Conservation (phyloP, 1,140 invertebrate species). For the Rhyacophila brunnea region DNA sequence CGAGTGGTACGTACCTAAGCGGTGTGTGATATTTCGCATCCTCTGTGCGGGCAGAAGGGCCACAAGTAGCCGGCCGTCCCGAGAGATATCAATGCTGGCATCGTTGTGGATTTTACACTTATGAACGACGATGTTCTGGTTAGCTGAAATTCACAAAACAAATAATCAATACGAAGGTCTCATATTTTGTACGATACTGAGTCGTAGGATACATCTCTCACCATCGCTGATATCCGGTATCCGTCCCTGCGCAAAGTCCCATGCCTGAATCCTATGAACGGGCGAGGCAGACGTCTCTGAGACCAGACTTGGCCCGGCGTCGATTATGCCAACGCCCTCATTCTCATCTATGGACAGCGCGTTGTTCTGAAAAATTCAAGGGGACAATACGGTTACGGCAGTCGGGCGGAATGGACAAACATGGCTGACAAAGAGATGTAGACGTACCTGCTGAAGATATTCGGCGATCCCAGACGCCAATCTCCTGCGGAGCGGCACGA, state of each 20-base stretch:
- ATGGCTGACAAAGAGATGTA: slow-evolving; percentile 2
- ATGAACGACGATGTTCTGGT: slow-evolving; percentile 75
- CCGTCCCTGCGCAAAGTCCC: slow-evolving; percentile 72
- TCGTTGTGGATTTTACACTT: slow-evolving; percentile 87
- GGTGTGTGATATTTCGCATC: slow-evolving; percentile 60
- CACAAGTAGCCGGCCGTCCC: slow-evolving; percentile 75
- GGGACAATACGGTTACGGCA: no score
- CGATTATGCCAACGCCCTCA: slow-evolving; percentile 13
- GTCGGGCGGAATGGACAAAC: no score
- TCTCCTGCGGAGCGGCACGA: slow-evolving; percentile 28
- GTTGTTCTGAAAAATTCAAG: no score
- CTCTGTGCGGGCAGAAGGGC: slow-evolving; percentile 68
- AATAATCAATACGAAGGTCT: no score
- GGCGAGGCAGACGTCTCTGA: slow-evolving; percentile 31
- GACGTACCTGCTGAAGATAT: slow-evolving; percentile 28
- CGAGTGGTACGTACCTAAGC: slow-evolving; percentile 64
- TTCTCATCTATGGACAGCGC: slow-evolving; percentile 24
- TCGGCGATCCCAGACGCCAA: not conserved
- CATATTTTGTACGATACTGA: no score
- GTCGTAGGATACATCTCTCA: slow-evolving; percentile 45
- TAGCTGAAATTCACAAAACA: slow-evolving; percentile 51
- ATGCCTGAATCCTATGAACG: slow-evolving; percentile 76
- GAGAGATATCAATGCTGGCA: slow-evolving; percentile 81
- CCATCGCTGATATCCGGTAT: slow-evolving; percentile 75
- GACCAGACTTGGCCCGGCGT: slow-evolving; percentile 16